These are phyloP conservation scores for Drosophila kurseongensis DNA, from an alignment of 1,140 invertebrate genomes.

Conservation along the genomic window DNA sequence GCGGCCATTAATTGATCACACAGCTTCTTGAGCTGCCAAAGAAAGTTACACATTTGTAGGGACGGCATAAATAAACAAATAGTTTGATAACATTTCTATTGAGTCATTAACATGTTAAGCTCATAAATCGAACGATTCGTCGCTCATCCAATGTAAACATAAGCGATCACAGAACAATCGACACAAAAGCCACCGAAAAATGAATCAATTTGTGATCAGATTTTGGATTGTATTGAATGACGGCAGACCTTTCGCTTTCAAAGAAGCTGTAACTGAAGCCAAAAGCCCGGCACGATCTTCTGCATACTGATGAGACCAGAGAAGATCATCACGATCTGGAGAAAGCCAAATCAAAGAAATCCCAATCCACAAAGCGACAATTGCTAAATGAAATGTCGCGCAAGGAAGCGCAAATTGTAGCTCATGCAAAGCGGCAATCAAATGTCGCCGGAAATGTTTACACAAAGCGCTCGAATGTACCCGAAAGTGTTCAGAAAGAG, in stretches of 20 bases:
- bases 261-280: constrained; percentile 39
- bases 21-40: constrained; percentile 23
- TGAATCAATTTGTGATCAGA: constrained; percentile 67
- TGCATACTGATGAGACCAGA: constrained; percentile 70
- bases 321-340: constrained; percentile 71
- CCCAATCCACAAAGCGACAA: constrained; percentile 59
- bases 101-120: constrained; percentile 61
- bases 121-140: constrained; percentile 61
- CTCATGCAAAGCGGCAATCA: constrained; percentile 43
- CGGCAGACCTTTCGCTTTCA: constrained; percentile 74
- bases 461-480: constrained; percentile 44
- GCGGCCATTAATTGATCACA: constrained; percentile 27
- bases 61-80: constrained; percentile 49
- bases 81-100: constrained; percentile 66
- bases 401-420: constrained; percentile 72
- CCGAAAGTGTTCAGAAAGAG: constrained; percentile 36
- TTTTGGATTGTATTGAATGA: constrained; percentile 19
- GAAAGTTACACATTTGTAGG: constrained; percentile 55
- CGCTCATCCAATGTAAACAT: constrained; percentile 33
- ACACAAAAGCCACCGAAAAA: constrained; percentile 43
- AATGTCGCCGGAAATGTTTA: constrained; percentile 63
- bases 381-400: constrained; percentile 75
- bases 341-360: constrained; percentile 59
- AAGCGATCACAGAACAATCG: constrained; percentile 47
- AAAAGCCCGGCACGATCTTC: constrained; percentile 50